Evolutionary conservation across 2,888 invertebrate species (phyloP).

Genomic region (Chesias legatella): DNA sequence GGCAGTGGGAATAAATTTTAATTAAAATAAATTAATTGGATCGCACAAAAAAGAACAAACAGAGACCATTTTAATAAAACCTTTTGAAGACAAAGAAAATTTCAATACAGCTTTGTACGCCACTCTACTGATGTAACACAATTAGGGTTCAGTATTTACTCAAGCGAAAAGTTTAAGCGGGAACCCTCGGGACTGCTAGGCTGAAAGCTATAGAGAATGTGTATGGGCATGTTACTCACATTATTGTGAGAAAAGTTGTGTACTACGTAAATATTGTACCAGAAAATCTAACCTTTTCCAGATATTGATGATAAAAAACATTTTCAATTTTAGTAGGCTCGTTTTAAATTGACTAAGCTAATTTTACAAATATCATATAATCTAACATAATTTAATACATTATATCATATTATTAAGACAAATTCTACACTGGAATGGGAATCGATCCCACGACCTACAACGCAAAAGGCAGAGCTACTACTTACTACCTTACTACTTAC

Average conservation of each 20-base stretch:
- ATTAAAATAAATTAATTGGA: too few species aligned
- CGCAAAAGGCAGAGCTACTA: too few species aligned
- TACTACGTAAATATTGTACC: neutral
- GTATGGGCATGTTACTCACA: constrained; percentile 5
- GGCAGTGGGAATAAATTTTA: too few species aligned
- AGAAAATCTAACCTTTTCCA: neutral
- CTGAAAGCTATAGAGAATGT: constrained; percentile 6
- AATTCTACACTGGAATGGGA: too few species aligned
- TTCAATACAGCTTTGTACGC: neutral
- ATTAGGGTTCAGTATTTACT: constrained; percentile 23
- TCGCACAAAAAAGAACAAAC: too few species aligned
- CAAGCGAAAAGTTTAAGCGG: constrained; percentile 20
- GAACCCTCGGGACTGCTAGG: constrained; percentile 16
- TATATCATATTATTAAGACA: too few species aligned
- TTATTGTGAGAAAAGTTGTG: constrained; percentile 1
- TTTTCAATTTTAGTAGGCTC: neutral
- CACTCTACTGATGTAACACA: constrained; percentile 17
- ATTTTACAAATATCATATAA: too few species aligned
- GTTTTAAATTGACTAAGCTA: too few species aligned
- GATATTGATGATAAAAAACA: neutral
- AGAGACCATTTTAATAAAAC: neutral
- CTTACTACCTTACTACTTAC: too few species aligned
- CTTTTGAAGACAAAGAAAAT: constrained; percentile 4
- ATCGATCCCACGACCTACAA: too few species aligned
- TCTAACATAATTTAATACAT: too few species aligned